These are phyloP conservation scores for Callospermophilus lateralis DNA, from an alignment of 2,113 vertebrate genomes.

Conservation along the genomic window DNA sequence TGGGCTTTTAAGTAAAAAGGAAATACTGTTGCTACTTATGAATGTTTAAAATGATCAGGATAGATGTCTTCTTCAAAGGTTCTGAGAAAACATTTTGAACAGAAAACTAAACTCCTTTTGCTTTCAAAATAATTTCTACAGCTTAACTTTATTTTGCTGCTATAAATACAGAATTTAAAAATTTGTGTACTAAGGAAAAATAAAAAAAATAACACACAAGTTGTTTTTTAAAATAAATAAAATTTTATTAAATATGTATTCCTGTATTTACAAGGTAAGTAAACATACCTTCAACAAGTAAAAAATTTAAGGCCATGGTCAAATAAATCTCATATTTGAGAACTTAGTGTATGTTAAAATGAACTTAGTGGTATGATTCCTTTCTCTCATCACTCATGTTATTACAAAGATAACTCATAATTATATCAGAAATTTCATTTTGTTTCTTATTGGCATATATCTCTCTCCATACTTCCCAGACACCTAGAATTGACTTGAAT, in stretches of 20 bases:
- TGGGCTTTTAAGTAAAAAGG: constrained; percentile 64
- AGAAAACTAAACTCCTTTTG: constrained; percentile 30
- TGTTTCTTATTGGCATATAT: not conserved
- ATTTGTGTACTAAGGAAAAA: not conserved
- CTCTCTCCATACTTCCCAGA: not conserved
- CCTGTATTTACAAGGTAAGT: not conserved
- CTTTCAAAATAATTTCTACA: constrained; percentile 19
- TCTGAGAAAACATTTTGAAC: constrained; percentile 60
- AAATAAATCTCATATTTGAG: not conserved
- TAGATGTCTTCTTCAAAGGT: constrained; percentile 49
- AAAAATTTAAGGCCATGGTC: not conserved
- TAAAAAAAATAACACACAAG: not conserved
- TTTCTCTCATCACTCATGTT: not conserved
- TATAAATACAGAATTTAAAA: not conserved
- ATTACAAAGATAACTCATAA: not conserved
- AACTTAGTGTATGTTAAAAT: not conserved
- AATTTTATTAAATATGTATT: not conserved
- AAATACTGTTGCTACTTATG: constrained; percentile 53
- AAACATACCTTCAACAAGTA: not conserved
- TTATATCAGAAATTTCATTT: constrained; percentile 2
- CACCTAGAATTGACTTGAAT: constrained; percentile 3
- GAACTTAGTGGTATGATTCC: not conserved
- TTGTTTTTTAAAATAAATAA: not conserved
- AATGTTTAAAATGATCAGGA: constrained; percentile 69
- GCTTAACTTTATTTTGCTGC: not conserved